Conservation (phyloP, 2,888 invertebrate species). For the Scaptomyza reducta region DNA sequence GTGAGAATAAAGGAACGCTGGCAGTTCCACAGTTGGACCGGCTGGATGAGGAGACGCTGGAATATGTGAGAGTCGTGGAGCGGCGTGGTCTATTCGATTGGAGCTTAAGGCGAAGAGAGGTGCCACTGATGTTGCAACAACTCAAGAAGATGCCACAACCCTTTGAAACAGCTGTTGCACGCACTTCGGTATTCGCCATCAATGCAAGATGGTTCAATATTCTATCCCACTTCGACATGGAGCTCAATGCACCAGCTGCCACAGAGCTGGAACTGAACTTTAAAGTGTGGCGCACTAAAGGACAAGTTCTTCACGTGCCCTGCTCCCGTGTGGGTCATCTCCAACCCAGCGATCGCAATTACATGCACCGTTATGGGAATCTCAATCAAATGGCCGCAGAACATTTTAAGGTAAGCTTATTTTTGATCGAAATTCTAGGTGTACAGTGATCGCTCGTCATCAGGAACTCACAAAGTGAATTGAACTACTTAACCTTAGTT, state of each 20-base stretch:
- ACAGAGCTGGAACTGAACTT: constrained; percentile 98
- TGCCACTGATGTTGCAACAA: constrained; percentile 50
- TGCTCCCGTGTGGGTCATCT: constrained; percentile 96
- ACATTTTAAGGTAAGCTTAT: constrained; percentile 15
- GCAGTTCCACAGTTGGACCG: constrained; percentile 98
- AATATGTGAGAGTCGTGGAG: constrained; percentile 94
- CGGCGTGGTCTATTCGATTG: constrained; percentile 80
- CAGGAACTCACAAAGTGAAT: too few relatives aligned
- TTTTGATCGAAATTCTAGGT: neutral
- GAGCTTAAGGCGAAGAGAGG: constrained; percentile 87
- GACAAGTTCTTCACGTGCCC: constrained; percentile 94
- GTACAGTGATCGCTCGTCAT: too few relatives aligned
- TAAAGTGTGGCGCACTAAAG: constrained; percentile 97
- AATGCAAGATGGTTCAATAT: constrained; percentile 95
- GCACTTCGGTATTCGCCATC: constrained; percentile 97
- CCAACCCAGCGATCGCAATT: constrained; percentile 93
- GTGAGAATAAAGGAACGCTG: constrained; percentile 90
- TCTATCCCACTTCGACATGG: constrained; percentile 95
- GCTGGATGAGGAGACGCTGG: constrained; percentile 90
- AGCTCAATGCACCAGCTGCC: constrained; percentile 97
- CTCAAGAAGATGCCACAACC: constrained; percentile 51
- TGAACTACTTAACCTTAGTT: too few relatives aligned
- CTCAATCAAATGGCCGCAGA: constrained; percentile 86
- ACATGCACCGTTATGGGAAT: constrained; percentile 95
- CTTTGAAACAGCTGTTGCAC: constrained; percentile 94